A percentile compares a stretch with the other conserved stretches of the same genome.
These are phyloP conservation scores for Cataglyphis albicans DNA, from an alignment of 2,888 invertebrate species.

Conservation along the genomic window DNA sequence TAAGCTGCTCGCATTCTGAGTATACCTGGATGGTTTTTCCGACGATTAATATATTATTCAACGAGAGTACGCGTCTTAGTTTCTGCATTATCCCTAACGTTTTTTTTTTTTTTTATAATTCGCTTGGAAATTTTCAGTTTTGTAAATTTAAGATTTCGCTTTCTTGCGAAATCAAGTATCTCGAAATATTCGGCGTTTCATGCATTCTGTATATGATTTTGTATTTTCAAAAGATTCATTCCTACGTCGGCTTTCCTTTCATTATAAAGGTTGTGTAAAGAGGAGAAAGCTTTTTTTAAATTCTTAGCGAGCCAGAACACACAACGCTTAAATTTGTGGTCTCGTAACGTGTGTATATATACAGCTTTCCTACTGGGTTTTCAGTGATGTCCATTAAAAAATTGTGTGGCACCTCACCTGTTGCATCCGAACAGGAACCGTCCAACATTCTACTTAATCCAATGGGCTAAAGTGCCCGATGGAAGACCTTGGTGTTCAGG, in stretches of 20 bases:
- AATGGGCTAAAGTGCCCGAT: constrained; percentile 70
- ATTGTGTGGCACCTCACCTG: constrained; percentile 79
- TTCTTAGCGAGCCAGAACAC: constrained; percentile 46
- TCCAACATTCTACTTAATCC: constrained; percentile 77
- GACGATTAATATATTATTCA: constrained; percentile 80
- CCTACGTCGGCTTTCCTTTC: constrained; percentile 8
- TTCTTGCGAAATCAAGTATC: neutral
- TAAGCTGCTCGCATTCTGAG: constrained; percentile 77
- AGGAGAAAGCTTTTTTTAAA: constrained; percentile 38
- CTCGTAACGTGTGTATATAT: constrained; percentile 55
- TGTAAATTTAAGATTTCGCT: neutral
- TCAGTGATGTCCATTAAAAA: constrained; percentile 75
- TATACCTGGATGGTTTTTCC: constrained; percentile 78
- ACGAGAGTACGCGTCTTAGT: constrained; percentile 70
- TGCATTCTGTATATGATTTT: constrained; percentile 26
- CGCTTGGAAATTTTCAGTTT: neutral
- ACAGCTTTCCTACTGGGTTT: constrained; percentile 47
- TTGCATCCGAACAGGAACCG: constrained; percentile 77
- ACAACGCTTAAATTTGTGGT: constrained; percentile 63
- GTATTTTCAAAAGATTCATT: constrained; percentile 37
- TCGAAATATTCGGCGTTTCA: constrained; percentile 24
- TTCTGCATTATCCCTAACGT: constrained; percentile 31
- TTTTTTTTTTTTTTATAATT: neutral
- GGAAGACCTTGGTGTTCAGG: constrained; percentile 70
- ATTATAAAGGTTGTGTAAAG: constrained; percentile 33